Conservation (phyloP, 2,113 vertebrate species). For the Xiphophorus couchianus region DNA sequence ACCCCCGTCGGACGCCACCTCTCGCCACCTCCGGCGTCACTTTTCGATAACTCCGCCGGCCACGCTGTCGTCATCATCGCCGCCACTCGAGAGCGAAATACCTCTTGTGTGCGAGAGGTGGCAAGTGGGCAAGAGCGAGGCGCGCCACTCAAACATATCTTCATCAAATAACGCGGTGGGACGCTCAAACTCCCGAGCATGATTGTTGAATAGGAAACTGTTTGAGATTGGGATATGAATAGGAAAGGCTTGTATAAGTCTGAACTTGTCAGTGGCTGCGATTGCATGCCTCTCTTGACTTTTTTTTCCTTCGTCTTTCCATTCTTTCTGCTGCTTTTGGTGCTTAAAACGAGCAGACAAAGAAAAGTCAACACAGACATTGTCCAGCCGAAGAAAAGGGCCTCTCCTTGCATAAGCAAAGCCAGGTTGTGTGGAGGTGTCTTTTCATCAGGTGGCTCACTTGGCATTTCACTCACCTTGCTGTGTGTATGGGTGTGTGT, state of each 20-base stretch:
- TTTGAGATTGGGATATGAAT: conserved; percentile 60
- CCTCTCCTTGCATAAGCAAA: conserved; percentile 79
- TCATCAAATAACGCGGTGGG: conserved; percentile 61
- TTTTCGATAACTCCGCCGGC: conserved; percentile 63
- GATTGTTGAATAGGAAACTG: conserved; percentile 64
- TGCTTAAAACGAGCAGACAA: conserved; percentile 78
- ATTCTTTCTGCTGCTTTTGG: conserved; percentile 69
- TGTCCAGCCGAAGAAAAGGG: conserved; percentile 75
- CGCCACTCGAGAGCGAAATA: conserved; percentile 67
- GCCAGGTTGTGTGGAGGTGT: conserved; percentile 70
- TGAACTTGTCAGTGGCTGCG: conserved; percentile 67
- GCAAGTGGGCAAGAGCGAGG: conserved; percentile 63
- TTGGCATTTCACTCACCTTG: conserved; percentile 70
- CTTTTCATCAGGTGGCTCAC: conserved; percentile 76
- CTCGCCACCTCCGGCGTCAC: conserved; percentile 66
- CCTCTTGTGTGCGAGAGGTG: conserved; percentile 77
- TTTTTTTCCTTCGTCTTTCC: conserved; percentile 27
- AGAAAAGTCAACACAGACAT: conserved; percentile 81
- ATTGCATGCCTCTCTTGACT: conserved; percentile 64
- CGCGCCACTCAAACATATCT: conserved; percentile 68
- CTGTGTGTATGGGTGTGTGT: conserved; percentile 22
- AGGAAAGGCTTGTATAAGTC: conserved; percentile 60
- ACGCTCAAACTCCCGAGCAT: conserved; percentile 38
- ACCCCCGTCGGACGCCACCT: conserved; percentile 26
- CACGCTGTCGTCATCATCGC: conserved; percentile 55